phyloP scores from a whole-genome alignment of 1,140 invertebrate genomes.

The Eumeta japonica region DNA sequence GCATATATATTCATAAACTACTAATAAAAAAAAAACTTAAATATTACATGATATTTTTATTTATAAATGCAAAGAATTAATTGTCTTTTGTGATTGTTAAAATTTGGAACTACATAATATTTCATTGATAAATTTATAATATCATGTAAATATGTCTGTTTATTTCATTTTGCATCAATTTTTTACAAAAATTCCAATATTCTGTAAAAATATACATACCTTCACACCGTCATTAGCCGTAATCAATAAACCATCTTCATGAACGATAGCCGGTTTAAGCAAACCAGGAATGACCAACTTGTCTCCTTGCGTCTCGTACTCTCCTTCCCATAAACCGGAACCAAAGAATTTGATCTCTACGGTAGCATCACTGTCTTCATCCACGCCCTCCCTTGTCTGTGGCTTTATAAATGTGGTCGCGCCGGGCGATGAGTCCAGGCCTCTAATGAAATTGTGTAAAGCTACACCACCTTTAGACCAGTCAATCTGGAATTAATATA shows the following conservation, averaged over 20 bases:
- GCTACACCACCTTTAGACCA: constrained; percentile 67
- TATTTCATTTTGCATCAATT: no score
- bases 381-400: constrained; percentile 50
- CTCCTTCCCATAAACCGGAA: constrained; percentile 70
- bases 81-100: no score
- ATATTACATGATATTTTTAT: constrained; percentile 6
- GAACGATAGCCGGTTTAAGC: constrained; percentile 66
- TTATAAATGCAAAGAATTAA: no score
- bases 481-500: constrained; percentile 68
- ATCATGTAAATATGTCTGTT: no score
- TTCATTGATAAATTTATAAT: no score
- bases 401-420: constrained; percentile 73
- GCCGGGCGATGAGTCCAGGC: constrained; percentile 89
- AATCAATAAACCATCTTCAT: constrained; percentile 78
- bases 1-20: no score
- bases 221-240: constrained; percentile 72
- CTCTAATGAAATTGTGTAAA: constrained; percentile 92
- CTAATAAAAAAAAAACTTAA: constrained; percentile 7
- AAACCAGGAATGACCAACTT: constrained; percentile 65
- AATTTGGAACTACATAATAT: no score
- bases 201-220: constrained; percentile 52
- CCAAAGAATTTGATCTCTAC: constrained; percentile 77
- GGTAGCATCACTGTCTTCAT: constrained; percentile 23
- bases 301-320: constrained; percentile 61
- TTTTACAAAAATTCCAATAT: no score